Evolutionary conservation across 2,797 vertebrate genomes (phyloP).

Genomic region (Clangula hyemalis): DNA sequence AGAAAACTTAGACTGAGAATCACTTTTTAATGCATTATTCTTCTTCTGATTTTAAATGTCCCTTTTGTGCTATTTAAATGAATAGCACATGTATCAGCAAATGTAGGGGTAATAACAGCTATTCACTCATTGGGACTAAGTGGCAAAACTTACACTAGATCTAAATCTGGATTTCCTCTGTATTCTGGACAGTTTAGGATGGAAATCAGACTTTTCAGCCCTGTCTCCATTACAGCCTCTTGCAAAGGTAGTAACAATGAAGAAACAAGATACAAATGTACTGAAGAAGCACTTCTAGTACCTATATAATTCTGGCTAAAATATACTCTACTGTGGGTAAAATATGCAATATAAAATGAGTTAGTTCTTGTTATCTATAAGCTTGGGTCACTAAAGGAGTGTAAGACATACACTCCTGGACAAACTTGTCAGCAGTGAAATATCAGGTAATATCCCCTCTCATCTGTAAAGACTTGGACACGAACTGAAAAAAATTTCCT

Average conservation of each 20-base stretch:
- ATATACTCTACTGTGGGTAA: not conserved
- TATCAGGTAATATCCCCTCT: not conserved
- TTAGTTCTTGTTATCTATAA: not conserved
- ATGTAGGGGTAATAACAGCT: not conserved
- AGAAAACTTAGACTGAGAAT: not conserved
- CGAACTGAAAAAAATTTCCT: not conserved
- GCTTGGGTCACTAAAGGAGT: not conserved
- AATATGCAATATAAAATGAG: fast-evolving
- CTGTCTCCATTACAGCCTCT: not conserved
- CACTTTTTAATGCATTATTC: not conserved
- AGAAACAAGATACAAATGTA: not conserved
- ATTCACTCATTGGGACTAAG: not conserved
- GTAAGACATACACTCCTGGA: not conserved
- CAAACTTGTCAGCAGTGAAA: not conserved
- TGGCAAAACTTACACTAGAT: not conserved
- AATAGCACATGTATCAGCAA: not conserved
- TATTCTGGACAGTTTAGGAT: not conserved
- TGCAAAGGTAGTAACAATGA: not conserved
- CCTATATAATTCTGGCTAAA: not conserved
- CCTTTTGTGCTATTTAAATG: not conserved
- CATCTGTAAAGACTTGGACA: not conserved
- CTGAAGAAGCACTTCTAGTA: not conserved
- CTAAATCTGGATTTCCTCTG: not conserved
- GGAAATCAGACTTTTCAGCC: not conserved
- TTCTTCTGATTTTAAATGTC: not conserved